Evolutionary conservation across 2,113 vertebrate genomes (phyloP).

Genomic region (Himantopus leucocephalus): DNA sequence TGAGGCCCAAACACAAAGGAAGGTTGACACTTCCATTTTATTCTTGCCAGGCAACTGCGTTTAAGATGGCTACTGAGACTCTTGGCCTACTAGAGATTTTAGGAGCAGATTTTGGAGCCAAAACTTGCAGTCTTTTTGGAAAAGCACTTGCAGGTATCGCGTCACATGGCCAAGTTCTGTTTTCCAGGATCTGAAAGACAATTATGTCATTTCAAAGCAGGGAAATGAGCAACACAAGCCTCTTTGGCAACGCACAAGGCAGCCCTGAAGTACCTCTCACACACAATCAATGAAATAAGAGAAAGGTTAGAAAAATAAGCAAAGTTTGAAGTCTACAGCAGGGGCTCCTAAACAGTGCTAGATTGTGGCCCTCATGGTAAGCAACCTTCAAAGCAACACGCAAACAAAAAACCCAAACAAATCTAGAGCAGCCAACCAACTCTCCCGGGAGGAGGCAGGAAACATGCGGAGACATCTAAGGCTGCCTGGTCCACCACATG

Average conservation of each 20-base stretch:
- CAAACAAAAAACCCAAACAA: neutral
- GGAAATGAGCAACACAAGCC: constrained; percentile 22
- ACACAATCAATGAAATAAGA: neutral
- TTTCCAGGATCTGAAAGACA: constrained; percentile 11
- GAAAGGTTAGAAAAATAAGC: constrained; percentile 52
- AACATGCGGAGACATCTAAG: neutral
- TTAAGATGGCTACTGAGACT: neutral
- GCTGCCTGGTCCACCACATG: too few relatives aligned
- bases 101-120: neutral
- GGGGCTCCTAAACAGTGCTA: neutral
- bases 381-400: constrained; percentile 27
- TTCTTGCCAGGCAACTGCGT: neutral
- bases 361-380: neutral
- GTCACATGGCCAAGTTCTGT: neutral
- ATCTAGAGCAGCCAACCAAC: neutral
- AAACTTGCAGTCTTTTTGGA: neutral
- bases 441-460: neutral
- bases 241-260: neutral
- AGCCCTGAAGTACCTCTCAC: neutral
- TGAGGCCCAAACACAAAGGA: neutral
- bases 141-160: constrained; percentile 12
- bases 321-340: constrained; percentile 20
- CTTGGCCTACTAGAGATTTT: neutral
- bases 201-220: constrained; percentile 44
- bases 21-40: neutral